These are phyloP conservation scores for Dicentrarchus labrax DNA, from an alignment of 2,113 vertebrate species.

Conservation along the genomic window DNA sequence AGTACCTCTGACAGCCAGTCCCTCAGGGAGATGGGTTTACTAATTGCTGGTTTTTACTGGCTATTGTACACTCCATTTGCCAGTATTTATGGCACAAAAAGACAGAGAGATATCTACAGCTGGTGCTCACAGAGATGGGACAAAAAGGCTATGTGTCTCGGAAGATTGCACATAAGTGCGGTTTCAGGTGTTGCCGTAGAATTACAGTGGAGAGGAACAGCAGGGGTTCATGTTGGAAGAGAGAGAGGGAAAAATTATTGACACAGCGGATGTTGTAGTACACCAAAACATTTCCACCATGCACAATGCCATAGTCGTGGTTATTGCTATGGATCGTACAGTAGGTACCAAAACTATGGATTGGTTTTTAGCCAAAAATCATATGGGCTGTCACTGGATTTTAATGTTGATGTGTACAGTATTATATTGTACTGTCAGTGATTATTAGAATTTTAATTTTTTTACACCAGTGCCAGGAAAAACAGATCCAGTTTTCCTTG, in stretches of 20 bases:
- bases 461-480: conserved; percentile 36
- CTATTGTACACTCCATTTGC: conserved; percentile 71
- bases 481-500: conserved; percentile 30
- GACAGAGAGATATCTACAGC: conserved; percentile 40
- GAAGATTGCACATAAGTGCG: conserved; percentile 66
- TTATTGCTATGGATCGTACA: background rate
- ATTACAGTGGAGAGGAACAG: conserved; percentile 56
- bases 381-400: background rate
- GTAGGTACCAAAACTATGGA: background rate
- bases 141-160: conserved; percentile 32
- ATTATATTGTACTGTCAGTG: too few species aligned
- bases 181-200: conserved; percentile 59
- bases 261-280: conserved; percentile 14
- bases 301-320: background rate
- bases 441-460: conserved; percentile 40
- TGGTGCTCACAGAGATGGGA: conserved; percentile 49
- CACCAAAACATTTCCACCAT: conserved; percentile 17
- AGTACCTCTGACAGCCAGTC: conserved; percentile 55
- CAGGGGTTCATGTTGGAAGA: conserved; percentile 22
- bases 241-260: conserved; percentile 35
- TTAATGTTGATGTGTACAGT: background rate
- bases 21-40: conserved; percentile 62
- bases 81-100: conserved; percentile 67
- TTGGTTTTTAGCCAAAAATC: background rate
- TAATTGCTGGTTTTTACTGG: conserved; percentile 78